Base-by-base conservation (phyloP, 2,797 vertebrate genomes). In the Tolypeutes matacus region DNA sequence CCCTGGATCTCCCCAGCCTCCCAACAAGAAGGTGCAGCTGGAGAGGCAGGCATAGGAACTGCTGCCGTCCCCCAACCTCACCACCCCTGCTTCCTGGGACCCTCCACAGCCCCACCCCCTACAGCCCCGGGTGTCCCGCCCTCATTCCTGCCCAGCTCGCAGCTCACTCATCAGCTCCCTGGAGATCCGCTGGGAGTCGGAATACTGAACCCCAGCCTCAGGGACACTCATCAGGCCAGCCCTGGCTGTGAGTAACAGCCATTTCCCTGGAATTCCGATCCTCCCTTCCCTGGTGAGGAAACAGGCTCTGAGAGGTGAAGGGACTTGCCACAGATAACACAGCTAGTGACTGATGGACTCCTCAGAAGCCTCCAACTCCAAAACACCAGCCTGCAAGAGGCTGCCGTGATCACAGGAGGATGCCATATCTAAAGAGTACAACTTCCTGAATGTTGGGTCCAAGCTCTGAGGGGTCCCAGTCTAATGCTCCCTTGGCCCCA, bases 91-190 rank as follows among this genome's bases (percentile, higher is more conserved):
- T 8, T 58, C 69, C 72, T 3, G 18, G 56, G 67, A 85, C 83
- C 58, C 25, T 53, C 86, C 46, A 53, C 34, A 29, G 70, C 34
- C 39, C 25, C 0, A 7, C 42, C 49, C 27, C 64, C 76, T 77
- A 75, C 29, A 9, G 62, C 49, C 49, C 72, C 13, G 3, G n/a
- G 25, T 0, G 39, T 84, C 93, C 93, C 73, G 29, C 86, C 89
- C 93, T 92, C 95, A 75, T 73, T 95, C 94, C 89, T 89, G 36
- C 80, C 31, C 0, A 4, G 29, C 56, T 86, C 91, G 6, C 10
- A 8, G 39, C 12, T 95, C 39, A 27, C 65, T 56, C 76, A 5
- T 92, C 46, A 29, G 39, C 36, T 53, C 60, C n/a, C 53, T 42
- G 46, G 25, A 25, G 56, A 67, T 65, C 73, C 53, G 70, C 51